These are phyloP conservation scores for Porites rus DNA, from an alignment of 92 coral and sea anemone genomes.

Conservation along the genomic window DNA sequence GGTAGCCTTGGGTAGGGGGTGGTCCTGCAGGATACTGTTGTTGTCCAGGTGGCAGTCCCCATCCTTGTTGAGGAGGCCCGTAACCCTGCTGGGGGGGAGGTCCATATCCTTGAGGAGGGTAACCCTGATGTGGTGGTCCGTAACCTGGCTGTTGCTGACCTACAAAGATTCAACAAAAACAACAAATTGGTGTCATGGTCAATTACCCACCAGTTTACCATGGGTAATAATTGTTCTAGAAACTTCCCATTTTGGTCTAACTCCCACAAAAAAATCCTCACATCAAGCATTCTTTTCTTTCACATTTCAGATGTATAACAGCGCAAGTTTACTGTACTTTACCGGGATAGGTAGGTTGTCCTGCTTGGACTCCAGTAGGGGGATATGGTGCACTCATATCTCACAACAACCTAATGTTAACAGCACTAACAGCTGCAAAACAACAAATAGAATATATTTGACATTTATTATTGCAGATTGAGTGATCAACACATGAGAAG, in stretches of 20 bases:
- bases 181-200: too few species aligned
- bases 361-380: slow-evolving; percentile 9
- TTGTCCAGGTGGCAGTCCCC: slow-evolving; percentile 18
- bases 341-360: slow-evolving; percentile 19
- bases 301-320: too few species aligned
- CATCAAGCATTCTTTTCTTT: too few species aligned
- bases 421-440: neutral
- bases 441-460: too few species aligned
- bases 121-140: neutral
- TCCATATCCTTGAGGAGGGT: slow-evolving; percentile 3
- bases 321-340: neutral
- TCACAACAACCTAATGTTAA: neutral
- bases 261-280: too few species aligned
- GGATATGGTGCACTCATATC: slow-evolving; percentile 32
- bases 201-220: too few species aligned
- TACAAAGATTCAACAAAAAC: neutral
- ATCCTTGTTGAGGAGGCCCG: slow-evolving; percentile 15
- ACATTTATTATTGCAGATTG: too few species aligned
- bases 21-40: slow-evolving; percentile 21
- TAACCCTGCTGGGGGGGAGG: slow-evolving; percentile 8
- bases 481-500: too few species aligned
- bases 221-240: too few species aligned
- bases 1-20: neutral
- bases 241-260: too few species aligned
- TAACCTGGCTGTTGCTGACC: slow-evolving; percentile 27